Percentiles rank a stretch among this genome's conserved stretches.
phyloP scores from a whole-genome alignment of 2,113 vertebrate species.

The Perognathus longimembris region DNA sequence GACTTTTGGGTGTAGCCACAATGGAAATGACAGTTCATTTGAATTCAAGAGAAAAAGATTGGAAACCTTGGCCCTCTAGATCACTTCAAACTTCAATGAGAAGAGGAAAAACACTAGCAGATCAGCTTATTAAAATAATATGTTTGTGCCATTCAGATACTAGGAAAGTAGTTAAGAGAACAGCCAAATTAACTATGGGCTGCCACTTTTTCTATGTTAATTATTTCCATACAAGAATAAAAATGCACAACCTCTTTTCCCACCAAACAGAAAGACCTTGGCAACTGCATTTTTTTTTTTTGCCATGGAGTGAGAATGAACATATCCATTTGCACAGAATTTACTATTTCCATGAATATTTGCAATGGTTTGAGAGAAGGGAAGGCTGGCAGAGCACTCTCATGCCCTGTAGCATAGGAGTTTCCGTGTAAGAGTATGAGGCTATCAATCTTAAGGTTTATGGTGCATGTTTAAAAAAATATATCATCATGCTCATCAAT shows the following conservation, averaged over 20 bases:
- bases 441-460: neutral
- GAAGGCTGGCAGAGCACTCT: neutral
- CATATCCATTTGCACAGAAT: neutral
- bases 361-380: neutral
- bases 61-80: slow-evolving; percentile 51
- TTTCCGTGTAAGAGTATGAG: slow-evolving; percentile 22
- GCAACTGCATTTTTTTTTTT: neutral
- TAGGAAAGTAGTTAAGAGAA: slow-evolving; percentile 55
- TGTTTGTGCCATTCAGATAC: slow-evolving; percentile 1
- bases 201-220: slow-evolving; percentile 42
- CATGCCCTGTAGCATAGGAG: neutral
- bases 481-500: slow-evolving; percentile 54
- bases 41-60: slow-evolving; percentile 61
- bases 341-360: neutral
- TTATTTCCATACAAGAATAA: slow-evolving; percentile 39
- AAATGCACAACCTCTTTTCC: neutral
- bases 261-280: neutral
- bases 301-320: neutral
- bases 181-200: slow-evolving; percentile 21
- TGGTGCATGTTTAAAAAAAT: neutral
- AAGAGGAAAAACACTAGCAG: slow-evolving; percentile 38
- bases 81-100: slow-evolving; percentile 49
- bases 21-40: slow-evolving; percentile 73
- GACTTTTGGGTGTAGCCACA: slow-evolving; percentile 52
- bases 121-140: slow-evolving; percentile 37